Percentiles rank a stretch among this genome's conserved stretches.
These are phyloP conservation scores for zebrafish (Danio rerio) DNA, from an alignment of 2,113 vertebrate genomes.

Conservation along the genomic window DNA sequence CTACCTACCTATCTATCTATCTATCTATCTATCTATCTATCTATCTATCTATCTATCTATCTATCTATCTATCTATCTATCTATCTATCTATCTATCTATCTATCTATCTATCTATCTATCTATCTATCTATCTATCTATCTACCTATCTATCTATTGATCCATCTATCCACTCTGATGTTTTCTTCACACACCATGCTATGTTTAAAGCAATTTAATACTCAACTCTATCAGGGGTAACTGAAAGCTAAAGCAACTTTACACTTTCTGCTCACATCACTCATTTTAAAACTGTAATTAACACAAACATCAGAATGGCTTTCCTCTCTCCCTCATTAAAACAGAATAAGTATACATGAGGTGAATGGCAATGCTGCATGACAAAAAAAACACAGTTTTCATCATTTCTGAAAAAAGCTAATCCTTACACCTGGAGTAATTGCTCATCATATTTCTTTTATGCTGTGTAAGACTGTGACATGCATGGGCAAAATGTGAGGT, in stretches of 20 bases:
- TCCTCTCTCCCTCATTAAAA: constrained; percentile 32
- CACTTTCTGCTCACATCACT: constrained; percentile 13
- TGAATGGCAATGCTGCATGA: constrained; percentile 19
- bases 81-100: no score
- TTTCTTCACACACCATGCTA: no score
- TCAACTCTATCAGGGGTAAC: not conserved
- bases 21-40: no score
- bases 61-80: no score
- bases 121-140: no score
- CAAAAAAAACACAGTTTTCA: constrained; percentile 7
- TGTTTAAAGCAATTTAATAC: not conserved
- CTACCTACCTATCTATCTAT: no score
- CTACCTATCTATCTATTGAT: no score
- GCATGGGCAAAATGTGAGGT: constrained; percentile 25
- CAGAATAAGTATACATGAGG: not conserved
- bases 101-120: no score
- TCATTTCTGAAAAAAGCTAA: not conserved
- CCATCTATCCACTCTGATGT: no score
- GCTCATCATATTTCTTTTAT: constrained; percentile 3
- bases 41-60: no score
- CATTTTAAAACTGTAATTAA: constrained; percentile 31
- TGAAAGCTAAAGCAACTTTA: not conserved
- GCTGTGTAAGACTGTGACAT: constrained; percentile 16
- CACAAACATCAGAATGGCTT: constrained; percentile 42
- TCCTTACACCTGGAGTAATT: constrained; percentile 19